Base-by-base conservation (phyloP, 2,888 invertebrate genomes). In the Trichopria drosophilae region DNA sequence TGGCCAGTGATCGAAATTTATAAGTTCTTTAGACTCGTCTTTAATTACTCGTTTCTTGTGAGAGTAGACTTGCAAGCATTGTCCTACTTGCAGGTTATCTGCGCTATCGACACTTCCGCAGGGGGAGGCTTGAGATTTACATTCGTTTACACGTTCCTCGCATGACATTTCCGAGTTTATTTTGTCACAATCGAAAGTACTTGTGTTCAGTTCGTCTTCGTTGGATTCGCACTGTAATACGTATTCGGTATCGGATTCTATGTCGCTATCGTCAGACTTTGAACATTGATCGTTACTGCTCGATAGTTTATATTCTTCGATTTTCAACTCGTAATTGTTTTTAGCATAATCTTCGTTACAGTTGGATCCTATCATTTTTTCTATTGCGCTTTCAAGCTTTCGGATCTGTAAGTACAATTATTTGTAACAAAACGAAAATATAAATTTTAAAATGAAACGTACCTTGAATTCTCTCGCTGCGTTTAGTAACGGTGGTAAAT, bases 381-480 rank as follows among this genome's bases (percentile, higher is more conserved):
- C 58, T 10, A 72, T 66, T 41, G 73, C 65, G 40, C 61, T 66
- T 42, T 67, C 66, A 48, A 73, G 54, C 53, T 73, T 66, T 57
- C 71, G 72, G 3, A 74, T 68, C 22, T 28, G 39, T 19, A 44
- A 43, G 6, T 7, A 16, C 15, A 28, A 40, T 16, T 16, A 10
- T 15, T 43, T 45, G 24, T 34, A 45, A 34, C n/a, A n/a, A n/a
- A n/a, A n/a, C n/a, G n/a, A n/a, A 24, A 35, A 20, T 20, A 29
- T 10, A 29, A n/a, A 32, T 13, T 10, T 4, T 39, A n/a, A n/a
- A n/a, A 37, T 16, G 24, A 5, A 34, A 54, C 52, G 45, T 58
- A 87, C 85, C 75, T 86, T 84, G 54, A 88, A 81, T 65, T 85
- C 82, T 69, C 83, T 84, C 18, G 86, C 86, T 6, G 86, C 86